Conservation (phyloP, 1,140 invertebrate species). For the Drosophila baimaii region DNA sequence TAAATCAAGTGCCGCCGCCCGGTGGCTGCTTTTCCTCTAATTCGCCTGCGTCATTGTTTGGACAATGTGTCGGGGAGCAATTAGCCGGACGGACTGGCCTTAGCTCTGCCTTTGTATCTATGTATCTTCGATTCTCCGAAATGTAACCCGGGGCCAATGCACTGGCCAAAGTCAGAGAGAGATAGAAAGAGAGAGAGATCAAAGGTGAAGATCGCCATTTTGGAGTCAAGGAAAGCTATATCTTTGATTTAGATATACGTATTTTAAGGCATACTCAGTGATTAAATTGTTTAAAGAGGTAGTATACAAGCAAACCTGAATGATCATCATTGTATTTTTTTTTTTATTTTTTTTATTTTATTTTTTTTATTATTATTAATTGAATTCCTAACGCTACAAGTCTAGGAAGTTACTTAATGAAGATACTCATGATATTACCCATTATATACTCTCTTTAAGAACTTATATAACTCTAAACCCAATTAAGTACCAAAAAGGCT, state of each 20-base stretch:
- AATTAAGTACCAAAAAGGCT: not conserved
- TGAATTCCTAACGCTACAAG: too few relatives aligned
- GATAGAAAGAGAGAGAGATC: not conserved
- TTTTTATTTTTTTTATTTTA: too few relatives aligned
- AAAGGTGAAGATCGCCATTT: not conserved
- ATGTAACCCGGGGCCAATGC: conserved; percentile 40
- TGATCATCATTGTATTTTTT: too few relatives aligned
- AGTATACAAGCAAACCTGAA: not conserved
- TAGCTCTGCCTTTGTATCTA: too few relatives aligned
- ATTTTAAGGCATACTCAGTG: not conserved
- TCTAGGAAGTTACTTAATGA: too few relatives aligned
- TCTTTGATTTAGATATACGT: not conserved
- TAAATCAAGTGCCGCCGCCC: conserved; percentile 61
- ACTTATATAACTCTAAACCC: not conserved
- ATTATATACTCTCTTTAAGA: too few relatives aligned
- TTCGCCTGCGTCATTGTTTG: conserved; percentile 73
- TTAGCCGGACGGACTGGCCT: conserved; percentile 56
- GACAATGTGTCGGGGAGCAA: conserved; percentile 74
- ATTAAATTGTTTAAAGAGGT: too few relatives aligned
- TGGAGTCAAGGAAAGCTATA: not conserved
- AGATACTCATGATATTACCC: too few relatives aligned
- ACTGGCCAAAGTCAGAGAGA: conserved; percentile 2
- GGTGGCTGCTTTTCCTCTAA: conserved; percentile 31
- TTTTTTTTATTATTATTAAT: too few relatives aligned
- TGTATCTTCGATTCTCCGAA: conserved; percentile 2